Percentiles rank a stretch among this genome's conserved stretches.
These are phyloP conservation scores for Mola mola DNA, from an alignment of 2,113 vertebrate genomes.

Conservation along the genomic window DNA sequence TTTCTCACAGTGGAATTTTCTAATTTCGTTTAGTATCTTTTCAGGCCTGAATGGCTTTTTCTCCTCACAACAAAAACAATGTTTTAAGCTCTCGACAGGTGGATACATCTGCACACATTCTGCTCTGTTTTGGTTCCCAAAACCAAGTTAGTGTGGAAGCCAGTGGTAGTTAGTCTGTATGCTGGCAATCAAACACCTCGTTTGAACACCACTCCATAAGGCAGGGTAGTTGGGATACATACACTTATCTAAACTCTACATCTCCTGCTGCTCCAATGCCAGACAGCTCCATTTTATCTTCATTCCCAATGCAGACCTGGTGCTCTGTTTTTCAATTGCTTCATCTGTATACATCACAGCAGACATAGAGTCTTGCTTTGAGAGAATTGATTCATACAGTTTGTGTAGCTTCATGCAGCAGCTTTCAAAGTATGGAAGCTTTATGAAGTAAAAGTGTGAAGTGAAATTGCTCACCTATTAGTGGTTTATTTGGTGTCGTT, in stretches of 20 bases:
- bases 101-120: background rate
- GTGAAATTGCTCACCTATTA: constrained; percentile 34
- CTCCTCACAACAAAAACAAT: background rate
- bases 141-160: background rate
- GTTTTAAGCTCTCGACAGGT: constrained; percentile 1
- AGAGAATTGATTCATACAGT: constrained; percentile 64
- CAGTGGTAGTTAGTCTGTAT: background rate
- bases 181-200: constrained; percentile 1
- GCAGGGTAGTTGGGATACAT: constrained; percentile 18
- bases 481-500: constrained; percentile 42
- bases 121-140: constrained; percentile 3
- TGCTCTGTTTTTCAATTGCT: constrained; percentile 38
- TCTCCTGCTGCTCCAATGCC: constrained; percentile 29
- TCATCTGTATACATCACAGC: constrained; percentile 68
- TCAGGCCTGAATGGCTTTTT: background rate
- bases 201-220: constrained; percentile 16
- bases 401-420: constrained; percentile 30
- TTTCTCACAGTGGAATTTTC: constrained; percentile 17
- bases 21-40: background rate
- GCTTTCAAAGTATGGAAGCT: constrained; percentile 28
- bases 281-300: constrained; percentile 62
- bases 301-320: constrained; percentile 53
- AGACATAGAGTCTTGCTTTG: constrained; percentile 43
- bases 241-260: constrained; percentile 29
- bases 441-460: too few species aligned